phyloP scores from a whole-genome alignment of 2,113 vertebrate genomes.

The Mustelus asterias region DNA sequence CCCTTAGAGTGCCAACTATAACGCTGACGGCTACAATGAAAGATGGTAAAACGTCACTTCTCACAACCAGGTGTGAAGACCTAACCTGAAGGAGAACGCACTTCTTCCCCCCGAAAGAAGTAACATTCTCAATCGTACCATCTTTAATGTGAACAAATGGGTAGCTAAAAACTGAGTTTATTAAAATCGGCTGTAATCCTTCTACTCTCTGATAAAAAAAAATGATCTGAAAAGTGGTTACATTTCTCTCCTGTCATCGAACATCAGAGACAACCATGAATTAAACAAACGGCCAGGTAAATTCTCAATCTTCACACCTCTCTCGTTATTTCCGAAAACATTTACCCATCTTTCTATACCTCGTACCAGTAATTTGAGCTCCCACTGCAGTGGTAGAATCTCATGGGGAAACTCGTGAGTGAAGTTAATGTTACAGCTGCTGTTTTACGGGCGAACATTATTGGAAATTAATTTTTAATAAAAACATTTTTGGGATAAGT shows the following conservation, averaged over 20 bases:
- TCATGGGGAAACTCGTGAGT: background rate
- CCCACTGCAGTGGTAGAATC: background rate
- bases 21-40: conserved; percentile 20
- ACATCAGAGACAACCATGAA: background rate
- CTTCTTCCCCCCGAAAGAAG: background rate
- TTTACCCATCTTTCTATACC: background rate
- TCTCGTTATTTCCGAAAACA: background rate
- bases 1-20: background rate
- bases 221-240: background rate
- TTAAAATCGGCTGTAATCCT: background rate
- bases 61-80: background rate
- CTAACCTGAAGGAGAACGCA: background rate
- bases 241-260: background rate
- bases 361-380: background rate
- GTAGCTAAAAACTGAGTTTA: background rate
- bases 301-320: background rate
- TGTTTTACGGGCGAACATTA: background rate
- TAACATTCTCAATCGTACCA: background rate
- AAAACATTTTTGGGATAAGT: background rate
- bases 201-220: background rate
- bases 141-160: background rate
- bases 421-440: background rate
- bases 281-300: background rate
- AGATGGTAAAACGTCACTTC: background rate
- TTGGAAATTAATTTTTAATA: background rate